These are phyloP conservation scores for Nesometra sesokonis DNA, from an alignment of 35 echinoderm and acorn worm genomes.

Conservation along the genomic window DNA sequence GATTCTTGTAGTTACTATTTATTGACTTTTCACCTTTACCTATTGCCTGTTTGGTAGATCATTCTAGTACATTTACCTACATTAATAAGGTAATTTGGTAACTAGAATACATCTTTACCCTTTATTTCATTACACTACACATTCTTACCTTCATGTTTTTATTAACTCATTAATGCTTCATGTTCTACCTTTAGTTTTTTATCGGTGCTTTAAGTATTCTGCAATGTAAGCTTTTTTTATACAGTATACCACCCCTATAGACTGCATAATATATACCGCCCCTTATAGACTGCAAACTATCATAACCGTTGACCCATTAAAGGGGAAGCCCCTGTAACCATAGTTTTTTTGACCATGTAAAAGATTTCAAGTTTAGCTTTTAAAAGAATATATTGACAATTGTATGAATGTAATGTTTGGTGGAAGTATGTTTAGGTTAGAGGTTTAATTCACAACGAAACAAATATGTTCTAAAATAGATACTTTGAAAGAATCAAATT, in stretches of 20 bases:
- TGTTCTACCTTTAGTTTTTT: background rate
- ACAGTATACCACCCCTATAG: background rate
- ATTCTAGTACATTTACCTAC: background rate
- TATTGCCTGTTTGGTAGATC: background rate
- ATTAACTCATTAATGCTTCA: background rate
- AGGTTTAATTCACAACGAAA: too few relatives aligned
- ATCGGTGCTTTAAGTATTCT: background rate
- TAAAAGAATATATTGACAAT: background rate
- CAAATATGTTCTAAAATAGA: background rate
- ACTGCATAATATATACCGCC: background rate
- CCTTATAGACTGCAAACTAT: background rate
- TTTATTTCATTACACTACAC: background rate
- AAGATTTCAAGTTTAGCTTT: background rate
- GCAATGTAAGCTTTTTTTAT: background rate
- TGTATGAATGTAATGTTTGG: background rate
- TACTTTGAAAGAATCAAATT: background rate
- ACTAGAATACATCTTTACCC: background rate
- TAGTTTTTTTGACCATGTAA: background rate
- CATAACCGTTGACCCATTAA: background rate
- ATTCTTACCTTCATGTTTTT: too few relatives aligned
- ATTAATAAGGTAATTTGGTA: too few relatives aligned
- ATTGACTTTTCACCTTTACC: background rate
- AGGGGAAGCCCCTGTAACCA: background rate
- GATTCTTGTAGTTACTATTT: background rate
- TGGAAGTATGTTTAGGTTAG: background rate